A percentile compares a stretch with the other conserved stretches of the same genome.
Conservation (phyloP, 2,888 invertebrate genomes). For the Pycnomerus fuliginosus region DNA sequence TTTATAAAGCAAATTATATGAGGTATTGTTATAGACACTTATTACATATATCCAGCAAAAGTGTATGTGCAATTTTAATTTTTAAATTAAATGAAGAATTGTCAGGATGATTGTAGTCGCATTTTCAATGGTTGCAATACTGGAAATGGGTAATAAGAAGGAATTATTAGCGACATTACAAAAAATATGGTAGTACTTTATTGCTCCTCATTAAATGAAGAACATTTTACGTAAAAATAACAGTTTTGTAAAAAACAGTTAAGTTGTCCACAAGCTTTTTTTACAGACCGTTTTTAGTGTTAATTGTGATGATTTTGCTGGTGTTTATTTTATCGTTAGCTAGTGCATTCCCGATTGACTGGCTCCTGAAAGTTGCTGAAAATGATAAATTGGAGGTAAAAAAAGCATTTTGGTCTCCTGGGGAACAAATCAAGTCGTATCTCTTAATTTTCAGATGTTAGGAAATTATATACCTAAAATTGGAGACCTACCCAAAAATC, state of each 20-base stretch:
- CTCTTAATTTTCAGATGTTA: constrained; percentile 27
- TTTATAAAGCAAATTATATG: constrained; percentile 29
- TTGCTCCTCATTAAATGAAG: too few species aligned
- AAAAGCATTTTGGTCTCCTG: neutral
- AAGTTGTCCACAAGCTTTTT: too few species aligned
- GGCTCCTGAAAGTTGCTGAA: constrained; percentile 27
- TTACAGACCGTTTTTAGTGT: too few species aligned
- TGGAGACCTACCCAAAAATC: constrained; percentile 28
- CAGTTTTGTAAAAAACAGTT: too few species aligned
- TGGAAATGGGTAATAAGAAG: constrained; percentile 27
- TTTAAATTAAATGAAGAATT: constrained; percentile 6
- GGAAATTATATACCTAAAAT: constrained; percentile 34
- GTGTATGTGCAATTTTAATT: neutral
- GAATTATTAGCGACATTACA: constrained; percentile 4
- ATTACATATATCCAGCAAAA: too few species aligned
- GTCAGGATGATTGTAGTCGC: constrained; percentile 17
- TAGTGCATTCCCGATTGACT: constrained; percentile 27
- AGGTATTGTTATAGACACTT: neutral
- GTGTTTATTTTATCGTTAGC: constrained; percentile 11
- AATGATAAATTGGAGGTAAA: constrained; percentile 32
- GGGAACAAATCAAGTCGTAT: constrained; percentile 1
- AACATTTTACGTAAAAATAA: too few species aligned
- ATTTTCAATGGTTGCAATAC: constrained; percentile 31
- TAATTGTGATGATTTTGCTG: constrained; percentile 6
- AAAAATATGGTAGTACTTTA: too few species aligned